phyloP scores from a whole-genome alignment of 2,888 invertebrate genomes.

The Hololepta plana region DNA sequence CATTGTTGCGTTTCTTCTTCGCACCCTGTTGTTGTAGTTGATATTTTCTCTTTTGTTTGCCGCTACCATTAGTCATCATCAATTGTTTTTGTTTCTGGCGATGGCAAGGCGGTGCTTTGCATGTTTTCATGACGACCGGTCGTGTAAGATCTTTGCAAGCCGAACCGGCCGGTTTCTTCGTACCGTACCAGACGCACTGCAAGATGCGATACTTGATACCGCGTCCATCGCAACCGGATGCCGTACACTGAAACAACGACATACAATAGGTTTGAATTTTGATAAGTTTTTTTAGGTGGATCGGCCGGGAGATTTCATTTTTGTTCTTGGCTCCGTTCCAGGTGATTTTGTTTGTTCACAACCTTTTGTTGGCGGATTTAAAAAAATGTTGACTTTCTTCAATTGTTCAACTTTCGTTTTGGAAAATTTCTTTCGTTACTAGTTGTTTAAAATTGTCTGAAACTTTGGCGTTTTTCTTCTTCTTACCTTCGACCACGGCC shows the following conservation, averaged over 20 bases:
- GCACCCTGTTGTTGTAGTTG: no score
- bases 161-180: conserved; percentile 65
- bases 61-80: conserved; percentile 7
- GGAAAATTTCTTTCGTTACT: not conserved
- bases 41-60: no score
- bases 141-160: conserved; percentile 63
- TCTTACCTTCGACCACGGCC: conserved; percentile 82
- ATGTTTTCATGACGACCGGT: conserved; percentile 61
- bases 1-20: no score
- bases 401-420: not conserved
- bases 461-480: not conserved
- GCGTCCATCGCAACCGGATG: conserved; percentile 62
- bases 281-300: no score
- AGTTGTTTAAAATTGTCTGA: conserved; percentile 1
- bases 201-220: conserved; percentile 79
- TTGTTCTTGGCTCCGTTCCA: no score
- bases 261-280: no score
- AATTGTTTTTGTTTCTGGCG: conserved; percentile 28
- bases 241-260: no score
- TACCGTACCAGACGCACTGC: conserved; percentile 85
- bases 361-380: no score
- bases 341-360: no score
- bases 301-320: no score
- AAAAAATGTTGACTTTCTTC: not conserved
- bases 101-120: conserved; percentile 51